These are phyloP conservation scores for Pristis pectinata DNA, from an alignment of 2,797 vertebrate species.

Conservation along the genomic window DNA sequence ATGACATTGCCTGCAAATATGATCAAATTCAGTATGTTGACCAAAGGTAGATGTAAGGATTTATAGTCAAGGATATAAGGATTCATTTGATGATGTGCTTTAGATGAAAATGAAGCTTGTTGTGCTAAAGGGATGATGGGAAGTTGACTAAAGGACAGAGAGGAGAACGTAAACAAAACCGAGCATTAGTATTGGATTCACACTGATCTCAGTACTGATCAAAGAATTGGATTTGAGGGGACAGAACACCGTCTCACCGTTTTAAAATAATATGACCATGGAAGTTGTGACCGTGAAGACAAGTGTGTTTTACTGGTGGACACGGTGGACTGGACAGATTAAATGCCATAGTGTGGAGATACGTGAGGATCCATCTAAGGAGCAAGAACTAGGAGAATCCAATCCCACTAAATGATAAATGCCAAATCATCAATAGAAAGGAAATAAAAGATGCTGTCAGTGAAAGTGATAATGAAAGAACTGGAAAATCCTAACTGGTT, in stretches of 20 bases:
- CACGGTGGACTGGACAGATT: neutral
- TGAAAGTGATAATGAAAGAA: neutral
- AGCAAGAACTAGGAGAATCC: too few relatives aligned
- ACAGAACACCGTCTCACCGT: neutral
- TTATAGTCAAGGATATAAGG: neutral
- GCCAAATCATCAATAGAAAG: neutral
- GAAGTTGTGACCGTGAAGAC: neutral
- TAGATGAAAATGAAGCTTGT: neutral
- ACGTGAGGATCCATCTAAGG: neutral
- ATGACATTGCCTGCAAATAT: neutral
- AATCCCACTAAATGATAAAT: neutral
- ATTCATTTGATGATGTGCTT: neutral
- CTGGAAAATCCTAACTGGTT: neutral
- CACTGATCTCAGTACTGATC: neutral
- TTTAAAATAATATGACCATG: neutral
- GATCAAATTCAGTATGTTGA: neutral
- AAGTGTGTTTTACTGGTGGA: neutral
- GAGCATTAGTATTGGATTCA: neutral
- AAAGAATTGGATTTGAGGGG: neutral
- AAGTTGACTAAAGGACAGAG: neutral
- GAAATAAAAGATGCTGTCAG: neutral
- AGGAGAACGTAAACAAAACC: neutral
- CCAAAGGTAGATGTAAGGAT: neutral
- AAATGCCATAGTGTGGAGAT: neutral
- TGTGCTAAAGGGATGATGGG: neutral